Conservation (phyloP, 2,797 vertebrate species). For the Carcharodon carcharias region DNA sequence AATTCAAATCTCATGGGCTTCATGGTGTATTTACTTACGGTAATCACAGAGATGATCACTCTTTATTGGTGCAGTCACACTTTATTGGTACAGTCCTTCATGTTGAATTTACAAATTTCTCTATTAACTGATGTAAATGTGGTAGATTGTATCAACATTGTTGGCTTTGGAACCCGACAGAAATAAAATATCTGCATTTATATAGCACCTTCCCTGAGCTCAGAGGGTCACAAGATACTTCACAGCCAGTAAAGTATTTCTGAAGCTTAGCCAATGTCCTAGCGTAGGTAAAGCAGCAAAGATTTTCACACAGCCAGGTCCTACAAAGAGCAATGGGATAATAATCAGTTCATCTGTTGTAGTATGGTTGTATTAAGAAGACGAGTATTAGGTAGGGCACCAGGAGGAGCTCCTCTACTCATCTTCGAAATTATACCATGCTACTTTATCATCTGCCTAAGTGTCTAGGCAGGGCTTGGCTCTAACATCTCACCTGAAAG, state of each 20-base stretch:
- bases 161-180: background rate
- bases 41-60: background rate
- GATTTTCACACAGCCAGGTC: background rate
- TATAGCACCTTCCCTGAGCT: background rate
- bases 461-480: background rate
- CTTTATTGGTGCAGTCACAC: background rate
- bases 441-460: background rate
- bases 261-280: background rate
- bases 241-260: background rate
- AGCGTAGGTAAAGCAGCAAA: background rate
- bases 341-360: background rate
- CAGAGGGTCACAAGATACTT: background rate
- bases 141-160: background rate
- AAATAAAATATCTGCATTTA: background rate
- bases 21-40: background rate
- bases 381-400: background rate
- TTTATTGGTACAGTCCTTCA: background rate
- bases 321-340: background rate
- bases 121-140: background rate
- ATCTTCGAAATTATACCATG: background rate
- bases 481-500: background rate
- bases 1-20: slow-evolving; percentile 9
- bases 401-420: background rate
- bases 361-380: background rate
- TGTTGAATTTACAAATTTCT: background rate